Base-by-base conservation (phyloP, 2,113 vertebrate species). In the Lipophrys pholis region DNA sequence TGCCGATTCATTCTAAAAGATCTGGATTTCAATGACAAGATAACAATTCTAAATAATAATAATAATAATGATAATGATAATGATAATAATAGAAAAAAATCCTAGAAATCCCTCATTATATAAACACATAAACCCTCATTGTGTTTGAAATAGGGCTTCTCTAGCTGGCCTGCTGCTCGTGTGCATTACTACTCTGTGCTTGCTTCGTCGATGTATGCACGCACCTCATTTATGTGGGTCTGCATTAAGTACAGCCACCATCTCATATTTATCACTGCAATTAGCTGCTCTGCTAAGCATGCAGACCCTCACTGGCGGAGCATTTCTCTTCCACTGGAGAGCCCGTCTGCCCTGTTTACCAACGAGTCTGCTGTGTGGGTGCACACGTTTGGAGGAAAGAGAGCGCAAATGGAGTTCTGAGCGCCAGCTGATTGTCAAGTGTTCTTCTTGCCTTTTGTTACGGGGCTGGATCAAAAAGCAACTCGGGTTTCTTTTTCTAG, bases 221-320 rank as follows among this genome's bases (percentile, higher is more conserved):
- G 21, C 21, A 30, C 21, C 21, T 30, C 68, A 77, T 59, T 79
- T 51, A 43, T 69, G n/a, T 5, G 0, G 65, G 66, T 15, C 15
- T 68, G 57, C 54, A 48, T 81, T 66, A 83, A 53, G 12, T 38
- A 45, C 76, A 67, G 65, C 57, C 39, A 56, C 52, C 58, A 71
- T 65, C 71, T 84, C 87, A 56, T 84, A 83, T 88, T 88, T 84
- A 87, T 89, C 86, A 87, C 66, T 81, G 82, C 77, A 90, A 89
- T 92, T 90, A 91, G 72, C 60, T 6, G 85, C 76, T 89, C 82
- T 78, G 87, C 82, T 72, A 77, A 89, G 87, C 86, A 35, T 73
- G 63, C 21, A 69, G 81, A 54, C 82, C 51, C 81, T 51, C 73
- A 73, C 59, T 70, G 84, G 72, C 80, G 42, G 6, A 70, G 56